These are phyloP conservation scores for Drosophila tropicalis DNA, from an alignment of 1,140 invertebrate species.

Conservation along the genomic window DNA sequence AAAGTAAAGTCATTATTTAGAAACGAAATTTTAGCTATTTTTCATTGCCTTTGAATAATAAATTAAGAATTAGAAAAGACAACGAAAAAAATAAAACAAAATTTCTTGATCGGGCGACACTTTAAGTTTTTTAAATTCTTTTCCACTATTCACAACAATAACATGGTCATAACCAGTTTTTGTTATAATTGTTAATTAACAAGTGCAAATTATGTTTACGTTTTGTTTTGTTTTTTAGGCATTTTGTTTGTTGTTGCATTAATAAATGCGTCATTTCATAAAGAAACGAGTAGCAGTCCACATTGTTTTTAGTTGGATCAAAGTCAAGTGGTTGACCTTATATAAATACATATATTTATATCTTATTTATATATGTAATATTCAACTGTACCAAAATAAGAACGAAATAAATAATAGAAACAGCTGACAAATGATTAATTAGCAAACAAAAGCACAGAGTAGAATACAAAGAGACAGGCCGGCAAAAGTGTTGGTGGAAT, in stretches of 20 bases:
- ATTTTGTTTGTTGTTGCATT: neutral
- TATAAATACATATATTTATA: constrained; percentile 26
- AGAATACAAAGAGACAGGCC: constrained; percentile 36
- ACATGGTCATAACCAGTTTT: constrained; percentile 3
- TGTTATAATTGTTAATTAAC: constrained; percentile 8
- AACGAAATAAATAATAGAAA: neutral
- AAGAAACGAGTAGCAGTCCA: neutral
- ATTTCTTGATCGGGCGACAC: neutral
- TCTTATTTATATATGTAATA: constrained; percentile 26
- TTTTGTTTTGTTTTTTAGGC: constrained; percentile 12
- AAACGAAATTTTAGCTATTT: neutral
- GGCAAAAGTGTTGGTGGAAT: neutral
- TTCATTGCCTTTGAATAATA: too few relatives aligned
- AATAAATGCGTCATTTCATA: constrained; percentile 18
- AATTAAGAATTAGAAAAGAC: too few relatives aligned
- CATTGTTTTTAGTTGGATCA: neutral
- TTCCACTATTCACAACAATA: neutral
- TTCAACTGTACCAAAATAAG: constrained; percentile 9
- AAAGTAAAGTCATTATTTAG: too few relatives aligned
- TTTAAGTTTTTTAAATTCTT: neutral
- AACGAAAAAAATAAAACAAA: neutral
- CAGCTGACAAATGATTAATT: constrained; percentile 69
- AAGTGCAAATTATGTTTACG: constrained; percentile 13
- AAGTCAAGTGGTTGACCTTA: constrained; percentile 71
- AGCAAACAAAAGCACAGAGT: constrained; percentile 29